Evolutionary conservation across 2,113 vertebrate species (phyloP), one percentile per base, ranked within the genome.

Genomic region (Sorex araneus): DNA sequence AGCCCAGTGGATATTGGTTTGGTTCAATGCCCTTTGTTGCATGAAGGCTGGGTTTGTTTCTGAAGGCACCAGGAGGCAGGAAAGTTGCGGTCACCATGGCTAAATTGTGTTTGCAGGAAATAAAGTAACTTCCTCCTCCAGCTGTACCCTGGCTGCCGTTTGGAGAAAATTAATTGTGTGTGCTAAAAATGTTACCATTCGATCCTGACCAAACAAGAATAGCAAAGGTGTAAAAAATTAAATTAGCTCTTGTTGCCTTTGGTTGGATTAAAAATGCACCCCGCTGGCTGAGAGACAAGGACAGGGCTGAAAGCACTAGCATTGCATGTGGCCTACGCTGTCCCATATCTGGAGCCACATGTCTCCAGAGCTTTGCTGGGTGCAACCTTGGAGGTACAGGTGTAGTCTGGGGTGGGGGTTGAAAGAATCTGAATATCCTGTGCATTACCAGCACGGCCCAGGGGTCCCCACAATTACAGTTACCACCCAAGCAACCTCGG

Each of bases 211-310:
- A 89, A 92, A 45, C 89, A 89, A 88, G 73, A 95, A 93, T 80
- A 71, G 50, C 32, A 70, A 84, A 90, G 8, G 27, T 86, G 9
- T 85, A 92, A 94, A 93, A 79, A 84, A 85, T 93, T 93, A 34
- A 28, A 66, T 66, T 66, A 90, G 43, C 23, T 54, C 27, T 32
- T 75, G 3, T 71, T 83, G 79, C 40, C 30, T 40, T 1, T 66
- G 54, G 75, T 70, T 96, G 57, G 90, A 85, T 95, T 96, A 95
- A 95, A 93, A 93, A 73, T 76, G 67, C n/a, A 73, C 83, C 45
- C 36, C 60, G 77, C 57, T 60, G 57, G 4, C 57, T 6, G 57
- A 23, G 57, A 23, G 6, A 21, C 4, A 21, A 7, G 54, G 21
- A 8, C 21, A 60, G 57, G 57, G 57, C 2, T 60, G 57, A 60